A percentile compares a stretch with the other conserved stretches of the same genome.
These are phyloP conservation scores for Phyllostomus hastatus DNA, from an alignment of 2,113 vertebrate species.

Conservation along the genomic window DNA sequence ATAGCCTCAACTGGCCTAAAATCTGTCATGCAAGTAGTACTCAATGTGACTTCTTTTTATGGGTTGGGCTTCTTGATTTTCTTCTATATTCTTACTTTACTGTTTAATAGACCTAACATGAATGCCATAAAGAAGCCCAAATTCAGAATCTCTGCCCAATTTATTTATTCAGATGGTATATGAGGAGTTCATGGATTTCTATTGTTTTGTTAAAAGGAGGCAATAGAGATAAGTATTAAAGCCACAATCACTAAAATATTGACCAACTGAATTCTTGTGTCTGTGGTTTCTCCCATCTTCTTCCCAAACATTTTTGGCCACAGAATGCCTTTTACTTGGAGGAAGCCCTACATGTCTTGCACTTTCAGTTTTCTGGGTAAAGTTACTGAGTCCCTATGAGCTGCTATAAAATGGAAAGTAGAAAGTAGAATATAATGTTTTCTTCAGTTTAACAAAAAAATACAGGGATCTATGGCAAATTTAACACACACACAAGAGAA, in stretches of 20 bases:
- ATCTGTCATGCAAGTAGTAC: fast-evolving
- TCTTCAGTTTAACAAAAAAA: neutral
- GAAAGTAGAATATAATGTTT: neutral
- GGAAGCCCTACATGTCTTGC: neutral
- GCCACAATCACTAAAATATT: neutral
- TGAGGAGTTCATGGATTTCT: neutral
- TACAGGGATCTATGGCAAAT: neutral
- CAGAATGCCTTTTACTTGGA: neutral
- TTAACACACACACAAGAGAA: neutral
- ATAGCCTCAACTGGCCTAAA: fast-evolving
- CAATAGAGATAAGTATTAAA: neutral
- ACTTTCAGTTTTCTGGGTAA: neutral
- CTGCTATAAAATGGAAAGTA: neutral
- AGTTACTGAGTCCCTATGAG: neutral
- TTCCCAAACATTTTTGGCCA: neutral
- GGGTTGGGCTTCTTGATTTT: neutral
- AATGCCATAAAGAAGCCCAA: neutral
- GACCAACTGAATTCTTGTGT: neutral
- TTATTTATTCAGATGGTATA: neutral
- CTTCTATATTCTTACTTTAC: neutral
- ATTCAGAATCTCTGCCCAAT: neutral
- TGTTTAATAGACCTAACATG: neutral
- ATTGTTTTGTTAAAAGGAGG: neutral
- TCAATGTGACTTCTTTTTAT: neutral
- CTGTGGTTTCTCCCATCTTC: neutral